phyloP scores from a whole-genome alignment of 2,888 invertebrate genomes.

The Clepsis dumicolana region DNA sequence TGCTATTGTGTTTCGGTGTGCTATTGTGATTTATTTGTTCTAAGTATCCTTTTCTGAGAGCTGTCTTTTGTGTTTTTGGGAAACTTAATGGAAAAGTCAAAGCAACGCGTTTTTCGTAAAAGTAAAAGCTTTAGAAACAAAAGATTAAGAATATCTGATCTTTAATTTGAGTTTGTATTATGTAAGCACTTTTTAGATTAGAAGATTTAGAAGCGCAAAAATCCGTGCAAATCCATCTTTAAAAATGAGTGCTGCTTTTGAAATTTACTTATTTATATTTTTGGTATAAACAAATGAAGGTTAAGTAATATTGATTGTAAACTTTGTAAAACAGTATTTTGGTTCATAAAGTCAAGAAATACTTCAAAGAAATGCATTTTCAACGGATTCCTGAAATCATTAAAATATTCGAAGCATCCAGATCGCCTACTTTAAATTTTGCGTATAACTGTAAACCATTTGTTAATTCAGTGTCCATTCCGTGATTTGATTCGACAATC shows the following conservation, averaged over 20 bases:
- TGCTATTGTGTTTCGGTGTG: background rate
- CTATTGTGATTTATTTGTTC: background rate
- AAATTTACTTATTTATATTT: no score
- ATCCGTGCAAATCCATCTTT: no score
- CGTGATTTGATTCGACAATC: conserved; percentile 30
- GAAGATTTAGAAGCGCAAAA: no score
- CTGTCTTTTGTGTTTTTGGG: background rate
- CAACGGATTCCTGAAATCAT: background rate
- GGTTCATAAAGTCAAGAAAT: background rate
- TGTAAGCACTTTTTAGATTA: background rate
- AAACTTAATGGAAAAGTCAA: background rate
- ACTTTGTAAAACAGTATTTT: no score
- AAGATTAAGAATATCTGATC: background rate
- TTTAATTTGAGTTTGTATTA: background rate
- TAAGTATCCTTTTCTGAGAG: background rate
- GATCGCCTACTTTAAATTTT: conserved; percentile 14
- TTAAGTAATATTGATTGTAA: background rate
- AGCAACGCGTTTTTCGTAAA: background rate
- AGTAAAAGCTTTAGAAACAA: background rate
- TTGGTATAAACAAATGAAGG: background rate
- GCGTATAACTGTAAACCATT: conserved; percentile 14
- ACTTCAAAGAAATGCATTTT: background rate
- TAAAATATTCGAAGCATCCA: background rate
- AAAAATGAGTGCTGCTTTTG: background rate
- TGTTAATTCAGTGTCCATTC: conserved; percentile 19